Evolutionary conservation across 1,140 invertebrate species (phyloP).

Genomic region (Octopus bimaculoides): DNA sequence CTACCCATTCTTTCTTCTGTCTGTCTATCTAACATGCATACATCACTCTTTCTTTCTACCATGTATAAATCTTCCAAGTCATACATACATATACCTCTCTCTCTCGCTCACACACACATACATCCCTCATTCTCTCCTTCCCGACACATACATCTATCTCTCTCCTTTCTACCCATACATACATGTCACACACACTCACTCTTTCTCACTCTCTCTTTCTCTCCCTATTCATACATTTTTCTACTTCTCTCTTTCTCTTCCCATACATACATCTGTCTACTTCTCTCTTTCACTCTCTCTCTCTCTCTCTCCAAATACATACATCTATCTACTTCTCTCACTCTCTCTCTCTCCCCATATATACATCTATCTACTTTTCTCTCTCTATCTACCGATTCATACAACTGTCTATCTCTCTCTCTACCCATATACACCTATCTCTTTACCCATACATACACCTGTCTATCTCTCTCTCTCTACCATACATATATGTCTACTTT

Average conservation of each 20-base stretch:
- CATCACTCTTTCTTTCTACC: too few species aligned
- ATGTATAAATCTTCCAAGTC: too few species aligned
- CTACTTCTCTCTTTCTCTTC: slow-evolving; percentile 20
- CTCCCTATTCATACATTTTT: slow-evolving; percentile 14
- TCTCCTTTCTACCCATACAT: not conserved
- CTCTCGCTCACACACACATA: not conserved
- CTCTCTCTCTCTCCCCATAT: not conserved
- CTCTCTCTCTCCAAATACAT: not conserved
- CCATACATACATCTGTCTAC: slow-evolving; percentile 19
- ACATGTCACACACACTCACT: too few species aligned
- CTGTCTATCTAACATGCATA: too few species aligned
- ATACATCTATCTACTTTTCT: slow-evolving; percentile 19
- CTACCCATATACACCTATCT: slow-evolving; percentile 19
- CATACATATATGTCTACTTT: too few species aligned
- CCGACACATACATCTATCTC: not conserved
- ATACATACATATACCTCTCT: not conserved
- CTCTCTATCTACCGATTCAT: not conserved
- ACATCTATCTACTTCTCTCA: not conserved
- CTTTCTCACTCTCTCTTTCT: slow-evolving; percentile 13
- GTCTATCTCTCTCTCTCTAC: slow-evolving; percentile 19
- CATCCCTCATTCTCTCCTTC: not conserved
- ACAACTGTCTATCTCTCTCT: slow-evolving; percentile 19
- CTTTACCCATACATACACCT: slow-evolving; percentile 16
- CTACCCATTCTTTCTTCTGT: too few species aligned
- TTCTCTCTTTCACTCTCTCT: slow-evolving; percentile 16